Percentiles rank a stretch among this genome's conserved stretches.
Evolutionary conservation across 2,797 vertebrate species (phyloP).

Genomic region (Acestrorhynchus altus): DNA sequence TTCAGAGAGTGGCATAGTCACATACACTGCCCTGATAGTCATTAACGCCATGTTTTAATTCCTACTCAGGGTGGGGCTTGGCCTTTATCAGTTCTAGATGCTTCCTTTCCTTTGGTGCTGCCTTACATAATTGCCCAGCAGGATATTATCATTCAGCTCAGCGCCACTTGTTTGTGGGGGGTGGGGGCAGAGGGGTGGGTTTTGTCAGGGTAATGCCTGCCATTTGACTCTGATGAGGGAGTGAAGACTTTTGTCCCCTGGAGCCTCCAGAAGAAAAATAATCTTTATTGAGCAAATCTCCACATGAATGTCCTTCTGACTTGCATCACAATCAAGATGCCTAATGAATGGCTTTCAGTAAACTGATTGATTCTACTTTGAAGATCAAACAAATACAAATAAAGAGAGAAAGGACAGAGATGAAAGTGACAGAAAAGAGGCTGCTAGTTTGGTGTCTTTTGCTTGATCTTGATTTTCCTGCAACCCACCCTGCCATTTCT

Average conservation of each 20-base stretch:
- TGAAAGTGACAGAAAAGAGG: neutral
- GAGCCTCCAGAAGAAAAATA: neutral
- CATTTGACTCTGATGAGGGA: neutral
- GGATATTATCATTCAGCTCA: neutral
- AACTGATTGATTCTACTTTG: neutral
- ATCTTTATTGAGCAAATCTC: neutral
- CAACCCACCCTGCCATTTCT: slow-evolving; percentile 5
- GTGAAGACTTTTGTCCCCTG: slow-evolving; percentile 56
- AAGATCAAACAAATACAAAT: neutral
- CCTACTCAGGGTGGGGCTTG: neutral
- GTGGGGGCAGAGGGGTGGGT: too few relatives aligned
- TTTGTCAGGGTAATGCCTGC: neutral
- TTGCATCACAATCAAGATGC: neutral
- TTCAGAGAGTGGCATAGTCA: neutral
- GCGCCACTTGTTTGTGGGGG: neutral
- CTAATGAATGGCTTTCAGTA: neutral
- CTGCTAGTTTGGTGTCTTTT: neutral
- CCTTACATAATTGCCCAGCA: slow-evolving; percentile 18
- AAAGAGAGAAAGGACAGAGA: neutral
- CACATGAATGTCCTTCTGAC: neutral
- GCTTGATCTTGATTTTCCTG: slow-evolving; percentile 4
- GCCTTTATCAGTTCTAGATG: neutral
- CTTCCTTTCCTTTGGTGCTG: slow-evolving; percentile 36
- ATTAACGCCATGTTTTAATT: neutral
- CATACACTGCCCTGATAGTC: neutral